Base-by-base conservation (phyloP, 2,888 invertebrate species). In the Diachrysia chrysitis region DNA sequence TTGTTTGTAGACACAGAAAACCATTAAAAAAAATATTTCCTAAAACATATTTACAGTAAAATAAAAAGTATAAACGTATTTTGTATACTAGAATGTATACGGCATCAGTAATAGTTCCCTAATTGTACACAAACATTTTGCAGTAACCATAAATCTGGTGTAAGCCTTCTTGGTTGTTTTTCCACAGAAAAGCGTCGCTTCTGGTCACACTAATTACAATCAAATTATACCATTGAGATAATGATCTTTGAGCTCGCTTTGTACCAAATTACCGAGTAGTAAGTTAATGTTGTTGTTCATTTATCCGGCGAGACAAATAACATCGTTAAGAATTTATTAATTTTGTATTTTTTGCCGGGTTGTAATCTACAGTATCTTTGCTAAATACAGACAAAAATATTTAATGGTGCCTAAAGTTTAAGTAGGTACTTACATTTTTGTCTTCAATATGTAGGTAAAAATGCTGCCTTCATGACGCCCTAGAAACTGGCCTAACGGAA, bases 201-300 rank as follows among this genome's bases (percentile, higher is more conserved):
- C 54, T 25, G 68, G 82, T 71, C 66, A 62, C 68, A 54, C 71
- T 79, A 73, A 81, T 80, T 71, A 79, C 54, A 64, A 60, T 64
- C 58, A 76, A 76, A 72, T 76, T 69, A 70, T 75, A 17, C 53
- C 32, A 73, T 42, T 59, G 42, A 68, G 42, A 59, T 54, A 25
- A 64, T 42, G 21, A 53, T 29, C 58, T 54, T 54, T 57, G 14
- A 68, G 68, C 59, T 23, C 32, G 48, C 57, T 46, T 60, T 66
- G n/a, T 17, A 14, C 6, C 29, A 19, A 55, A 35, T 23, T 55
- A 57, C 2, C 51, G n/a, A 23, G 10, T 4, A 12, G 46, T 5
- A 32, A 17, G 48, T 19, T 51, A 2, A 51, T 51, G 48, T 51
- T 48, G 48, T 48, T 19, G 19, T 51, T 51, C 19, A 51, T 51